Percentiles rank a stretch among this genome's conserved stretches.
Conservation (phyloP, 2,113 vertebrate species). For the Geococcyx californianus region DNA sequence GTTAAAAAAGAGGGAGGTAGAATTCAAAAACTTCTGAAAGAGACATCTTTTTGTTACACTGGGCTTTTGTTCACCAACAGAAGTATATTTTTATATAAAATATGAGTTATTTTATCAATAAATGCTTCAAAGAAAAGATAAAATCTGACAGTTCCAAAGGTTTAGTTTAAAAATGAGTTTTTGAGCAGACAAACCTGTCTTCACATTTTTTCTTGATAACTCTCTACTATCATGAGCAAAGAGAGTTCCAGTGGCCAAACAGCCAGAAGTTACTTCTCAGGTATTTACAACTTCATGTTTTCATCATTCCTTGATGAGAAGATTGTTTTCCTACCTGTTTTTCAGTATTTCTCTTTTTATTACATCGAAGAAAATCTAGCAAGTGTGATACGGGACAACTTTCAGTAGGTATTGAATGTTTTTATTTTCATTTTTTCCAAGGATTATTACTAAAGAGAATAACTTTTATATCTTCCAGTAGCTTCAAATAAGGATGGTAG, state of each 20-base stretch:
- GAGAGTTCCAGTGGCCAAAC: background rate
- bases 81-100: background rate
- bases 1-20: background rate
- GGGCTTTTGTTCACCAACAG: background rate
- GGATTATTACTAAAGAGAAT: background rate
- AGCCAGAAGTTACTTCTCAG: conserved; percentile 3
- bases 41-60: background rate
- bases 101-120: background rate
- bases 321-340: conserved; percentile 6
- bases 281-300: conserved; percentile 57
- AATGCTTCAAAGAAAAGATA: background rate
- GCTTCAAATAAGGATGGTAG: background rate
- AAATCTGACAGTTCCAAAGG: background rate
- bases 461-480: background rate
- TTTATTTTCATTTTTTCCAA: background rate
- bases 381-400: background rate
- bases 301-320: conserved; percentile 32
- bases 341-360: background rate
- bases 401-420: background rate
- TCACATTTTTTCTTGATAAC: background rate
- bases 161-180: background rate
- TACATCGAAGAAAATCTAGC: background rate
- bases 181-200: background rate
- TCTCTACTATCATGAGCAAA: background rate
- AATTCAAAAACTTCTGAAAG: background rate